A percentile compares a stretch with the other conserved stretches of the same genome.
These are phyloP conservation scores for Enoplolaimus lenunculus DNA, from an alignment of 2,888 invertebrate genomes.

Conservation along the genomic window DNA sequence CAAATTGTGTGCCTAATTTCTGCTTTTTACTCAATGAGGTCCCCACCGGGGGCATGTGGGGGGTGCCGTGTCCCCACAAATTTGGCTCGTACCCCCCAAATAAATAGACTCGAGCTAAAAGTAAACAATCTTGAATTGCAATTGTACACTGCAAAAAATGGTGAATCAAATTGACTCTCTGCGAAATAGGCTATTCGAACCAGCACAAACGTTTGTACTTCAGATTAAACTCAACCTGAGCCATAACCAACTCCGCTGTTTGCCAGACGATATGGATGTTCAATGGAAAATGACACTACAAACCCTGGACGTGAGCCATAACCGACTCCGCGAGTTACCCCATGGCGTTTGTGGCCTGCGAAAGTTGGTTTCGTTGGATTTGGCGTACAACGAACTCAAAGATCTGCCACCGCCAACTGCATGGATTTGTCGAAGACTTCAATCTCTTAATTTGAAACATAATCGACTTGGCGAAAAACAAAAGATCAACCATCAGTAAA, in stretches of 20 bases:
- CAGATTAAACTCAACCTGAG: constrained; percentile 3
- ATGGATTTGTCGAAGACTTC: constrained; percentile 11
- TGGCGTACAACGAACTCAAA: constrained; percentile 1
- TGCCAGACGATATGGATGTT: not conserved
- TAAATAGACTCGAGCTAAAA: no score
- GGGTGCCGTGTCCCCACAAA: no score
- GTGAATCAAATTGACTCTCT: no score
- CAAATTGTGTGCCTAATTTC: no score
- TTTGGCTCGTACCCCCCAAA: no score
- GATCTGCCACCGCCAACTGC: not conserved
- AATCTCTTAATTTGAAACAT: constrained; percentile 3
- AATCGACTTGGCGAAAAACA: constrained; percentile 1
- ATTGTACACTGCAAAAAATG: no score
- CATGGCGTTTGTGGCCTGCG: not conserved
- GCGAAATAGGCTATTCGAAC: no score
- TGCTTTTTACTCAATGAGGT: no score
- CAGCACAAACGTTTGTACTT: no score
- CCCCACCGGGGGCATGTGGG: no score
- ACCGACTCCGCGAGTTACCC: constrained; percentile 1
- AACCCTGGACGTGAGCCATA: not conserved
- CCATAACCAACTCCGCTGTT: not conserved
- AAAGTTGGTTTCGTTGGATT: not conserved
- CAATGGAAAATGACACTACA: constrained; percentile 13
- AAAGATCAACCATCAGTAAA: not conserved
- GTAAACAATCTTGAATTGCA: no score